Conservation (phyloP, 1,140 invertebrate species). For the Propsilocerus akamusi region DNA sequence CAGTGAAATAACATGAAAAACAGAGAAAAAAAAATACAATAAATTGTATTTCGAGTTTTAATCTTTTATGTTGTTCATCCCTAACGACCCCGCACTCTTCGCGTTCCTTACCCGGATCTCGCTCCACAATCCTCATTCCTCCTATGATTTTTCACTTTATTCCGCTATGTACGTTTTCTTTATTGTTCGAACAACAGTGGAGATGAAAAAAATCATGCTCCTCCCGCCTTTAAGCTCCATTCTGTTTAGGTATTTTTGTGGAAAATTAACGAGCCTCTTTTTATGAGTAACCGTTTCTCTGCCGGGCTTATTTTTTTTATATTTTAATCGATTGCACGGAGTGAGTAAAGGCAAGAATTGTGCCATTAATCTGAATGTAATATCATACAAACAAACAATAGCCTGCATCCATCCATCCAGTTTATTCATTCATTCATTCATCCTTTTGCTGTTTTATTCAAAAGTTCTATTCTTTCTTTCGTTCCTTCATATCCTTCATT, state of each 20-base stretch:
- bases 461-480: neutral
- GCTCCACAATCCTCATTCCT: neutral
- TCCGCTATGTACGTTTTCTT: neutral
- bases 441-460: neutral
- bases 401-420: neutral
- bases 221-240: neutral
- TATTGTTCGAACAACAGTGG: neutral
- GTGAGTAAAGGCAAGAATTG: neutral
- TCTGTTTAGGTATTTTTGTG: neutral
- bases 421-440: neutral
- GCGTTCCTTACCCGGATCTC: neutral
- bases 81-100: neutral
- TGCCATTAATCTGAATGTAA: conserved; percentile 1
- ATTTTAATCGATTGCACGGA: neutral
- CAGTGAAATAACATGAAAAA: too few relatives aligned
- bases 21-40: too few relatives aligned
- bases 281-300: neutral
- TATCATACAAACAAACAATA: neutral
- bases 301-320: neutral
- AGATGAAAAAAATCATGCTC: neutral
- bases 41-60: too few relatives aligned
- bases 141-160: neutral
- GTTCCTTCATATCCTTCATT: neutral
- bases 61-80: too few relatives aligned
- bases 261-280: conserved; percentile 1